Evolutionary conservation across 2,113 vertebrate genomes (phyloP).

Genomic region (Ammodytes marinus): DNA sequence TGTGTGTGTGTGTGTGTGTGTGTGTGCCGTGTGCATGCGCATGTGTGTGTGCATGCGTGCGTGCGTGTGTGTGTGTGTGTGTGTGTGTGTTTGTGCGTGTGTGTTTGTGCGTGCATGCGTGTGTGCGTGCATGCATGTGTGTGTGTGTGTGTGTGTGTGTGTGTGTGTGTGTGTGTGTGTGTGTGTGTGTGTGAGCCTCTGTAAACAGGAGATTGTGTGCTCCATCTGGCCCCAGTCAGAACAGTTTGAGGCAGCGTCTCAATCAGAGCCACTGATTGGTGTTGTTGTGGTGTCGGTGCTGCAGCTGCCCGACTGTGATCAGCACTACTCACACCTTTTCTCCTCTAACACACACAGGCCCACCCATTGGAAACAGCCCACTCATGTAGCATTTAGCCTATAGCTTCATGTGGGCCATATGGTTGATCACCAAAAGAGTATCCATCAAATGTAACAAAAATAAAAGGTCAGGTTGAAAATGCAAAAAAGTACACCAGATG

Average conservation of each 20-base stretch:
- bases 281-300: constrained; percentile 31
- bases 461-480: neutral
- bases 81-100: constrained; percentile 49
- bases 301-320: constrained; percentile 39
- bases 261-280: constrained; percentile 58
- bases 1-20: neutral
- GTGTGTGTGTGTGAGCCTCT: constrained; percentile 80
- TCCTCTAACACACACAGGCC: neutral
- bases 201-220: constrained; percentile 83
- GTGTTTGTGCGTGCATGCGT: constrained; percentile 80
- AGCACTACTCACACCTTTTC: constrained; percentile 13
- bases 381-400: neutral
- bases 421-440: neutral
- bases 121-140: constrained; percentile 80
- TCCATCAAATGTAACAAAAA: neutral
- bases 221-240: constrained; percentile 89
- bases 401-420: neutral
- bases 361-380: neutral
- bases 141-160: constrained; percentile 40
- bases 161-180: constrained; percentile 66
- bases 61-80: neutral
- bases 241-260: constrained; percentile 59
- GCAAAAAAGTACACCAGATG: no score
- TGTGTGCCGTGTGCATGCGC: no score
- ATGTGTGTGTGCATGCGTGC: constrained; percentile 78